phyloP scores from a whole-genome alignment of 2,113 vertebrate species.

The Prunella himalayana region DNA sequence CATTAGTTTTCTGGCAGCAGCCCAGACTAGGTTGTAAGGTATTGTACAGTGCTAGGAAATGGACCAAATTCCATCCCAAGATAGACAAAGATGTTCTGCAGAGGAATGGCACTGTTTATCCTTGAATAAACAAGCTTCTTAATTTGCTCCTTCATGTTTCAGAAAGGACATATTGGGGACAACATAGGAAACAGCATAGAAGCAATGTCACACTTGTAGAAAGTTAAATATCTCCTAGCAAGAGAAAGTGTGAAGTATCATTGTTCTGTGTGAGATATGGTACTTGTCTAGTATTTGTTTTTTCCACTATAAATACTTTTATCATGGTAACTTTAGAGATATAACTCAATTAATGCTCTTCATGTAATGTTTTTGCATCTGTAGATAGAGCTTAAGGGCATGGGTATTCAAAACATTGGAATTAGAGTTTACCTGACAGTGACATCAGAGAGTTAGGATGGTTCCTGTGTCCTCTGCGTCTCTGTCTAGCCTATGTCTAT shows the following conservation, averaged over 20 bases:
- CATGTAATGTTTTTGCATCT: not conserved
- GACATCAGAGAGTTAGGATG: not conserved
- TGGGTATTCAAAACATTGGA: not conserved
- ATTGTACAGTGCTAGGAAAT: not conserved
- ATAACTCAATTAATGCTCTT: not conserved
- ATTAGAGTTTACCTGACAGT: not conserved
- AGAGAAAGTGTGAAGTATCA: not conserved
- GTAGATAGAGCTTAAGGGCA: not conserved
- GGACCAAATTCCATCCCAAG: not conserved
- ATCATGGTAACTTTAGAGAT: not conserved
- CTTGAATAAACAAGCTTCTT: not conserved
- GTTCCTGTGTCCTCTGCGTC: not conserved
- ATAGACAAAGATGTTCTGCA: not conserved
- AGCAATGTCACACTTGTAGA: not conserved
- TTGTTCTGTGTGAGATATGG: not conserved
- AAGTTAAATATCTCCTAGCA: not conserved
- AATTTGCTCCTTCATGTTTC: not conserved
- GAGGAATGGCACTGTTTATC: not conserved
- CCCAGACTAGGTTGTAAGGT: not conserved
- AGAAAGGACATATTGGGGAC: not conserved
- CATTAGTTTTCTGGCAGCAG: not conserved
- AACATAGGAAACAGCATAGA: not conserved
- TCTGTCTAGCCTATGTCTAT: not conserved
- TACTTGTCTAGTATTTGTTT: not conserved
- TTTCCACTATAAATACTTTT: not conserved